Evolutionary conservation across 2,888 invertebrate species (phyloP), one percentile per base, ranked within the genome.

Genomic region (Agrochola macilenta): DNA sequence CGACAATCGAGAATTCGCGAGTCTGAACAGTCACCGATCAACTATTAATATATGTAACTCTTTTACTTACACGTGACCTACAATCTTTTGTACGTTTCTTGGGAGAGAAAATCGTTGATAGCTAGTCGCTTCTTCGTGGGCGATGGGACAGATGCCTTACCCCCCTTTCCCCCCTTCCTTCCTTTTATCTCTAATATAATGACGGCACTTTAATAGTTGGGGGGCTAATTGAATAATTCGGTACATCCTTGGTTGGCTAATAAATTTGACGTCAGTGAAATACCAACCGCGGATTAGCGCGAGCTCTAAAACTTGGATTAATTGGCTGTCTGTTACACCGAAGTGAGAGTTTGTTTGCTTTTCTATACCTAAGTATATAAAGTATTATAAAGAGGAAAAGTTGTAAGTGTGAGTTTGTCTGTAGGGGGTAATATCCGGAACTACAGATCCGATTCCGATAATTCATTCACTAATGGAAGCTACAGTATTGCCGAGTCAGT

Each of bases 211-310:
- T 84, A 88, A 80, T 83, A 88, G 89, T 81, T 81, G 70, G 69
- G 11, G 63, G 75, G 74, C 79, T 89, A 90, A 91, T 89, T 90
- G 89, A 89, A 89, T 88, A 86, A 86, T 79, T 82, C 75, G 74
- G 78, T 79, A 81, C 76, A 85, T 84, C 82, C 74, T 88, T 81
- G 81, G 90, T 79, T 80, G 74, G 72, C 54, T 82, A 87, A 91
- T 91, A 91, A 91, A 91, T 91, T 83, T 82, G 78, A 69, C 63
- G 86, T 79, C 75, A 84, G 84, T 77, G 71, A 86, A 86, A 84
- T 87, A 90, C 88, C 82, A 86, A 87, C 91, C 91, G 81, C 90
- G 89, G 91, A 89, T 91, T 90, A 91, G 86, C 84, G 87, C 71
- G 71, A 74, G 78, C 81, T 88, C 88, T 83, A 89, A 88, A 89